phyloP scores from a whole-genome alignment of 2,888 invertebrate genomes.

The Drosophila buzzatii region DNA sequence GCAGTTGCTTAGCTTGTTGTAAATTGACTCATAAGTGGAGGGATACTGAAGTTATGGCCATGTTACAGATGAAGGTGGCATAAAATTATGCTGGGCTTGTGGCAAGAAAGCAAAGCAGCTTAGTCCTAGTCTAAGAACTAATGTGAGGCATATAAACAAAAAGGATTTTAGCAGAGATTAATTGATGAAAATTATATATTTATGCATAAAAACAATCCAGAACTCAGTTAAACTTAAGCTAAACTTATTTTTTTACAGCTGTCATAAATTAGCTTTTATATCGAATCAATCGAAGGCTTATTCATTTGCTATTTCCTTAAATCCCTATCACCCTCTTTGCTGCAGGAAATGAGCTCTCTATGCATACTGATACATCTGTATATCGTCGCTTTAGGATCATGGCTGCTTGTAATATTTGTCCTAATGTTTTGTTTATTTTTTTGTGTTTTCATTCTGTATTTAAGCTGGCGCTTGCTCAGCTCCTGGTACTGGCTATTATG shows the following conservation, averaged over 20 bases:
- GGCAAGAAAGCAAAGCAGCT: background rate
- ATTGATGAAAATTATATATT: background rate
- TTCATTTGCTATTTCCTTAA: background rate
- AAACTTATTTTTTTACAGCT: too few relatives aligned
- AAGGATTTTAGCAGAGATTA: too few relatives aligned
- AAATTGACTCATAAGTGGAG: slow-evolving; percentile 74
- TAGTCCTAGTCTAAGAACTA: background rate
- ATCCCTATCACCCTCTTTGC: background rate
- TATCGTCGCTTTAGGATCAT: background rate
- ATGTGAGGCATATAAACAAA: background rate
- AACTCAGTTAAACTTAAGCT: background rate
- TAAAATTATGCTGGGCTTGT: background rate
- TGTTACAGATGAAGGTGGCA: background rate
- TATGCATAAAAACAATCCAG: background rate
- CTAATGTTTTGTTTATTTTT: slow-evolving; percentile 19
- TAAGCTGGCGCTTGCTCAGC: slow-evolving; percentile 15
- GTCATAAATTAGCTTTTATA: background rate
- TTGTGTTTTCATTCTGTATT: background rate
- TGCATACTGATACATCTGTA: background rate
- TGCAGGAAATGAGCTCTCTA: background rate
- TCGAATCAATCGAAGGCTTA: background rate
- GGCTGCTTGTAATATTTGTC: slow-evolving; percentile 5
- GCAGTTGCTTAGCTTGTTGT: slow-evolving; percentile 26
- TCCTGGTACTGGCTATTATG: slow-evolving; percentile 50
- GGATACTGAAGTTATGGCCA: slow-evolving; percentile 8